Base-by-base conservation (phyloP, 2,113 vertebrate genomes). In the Laticauda colubrina region DNA sequence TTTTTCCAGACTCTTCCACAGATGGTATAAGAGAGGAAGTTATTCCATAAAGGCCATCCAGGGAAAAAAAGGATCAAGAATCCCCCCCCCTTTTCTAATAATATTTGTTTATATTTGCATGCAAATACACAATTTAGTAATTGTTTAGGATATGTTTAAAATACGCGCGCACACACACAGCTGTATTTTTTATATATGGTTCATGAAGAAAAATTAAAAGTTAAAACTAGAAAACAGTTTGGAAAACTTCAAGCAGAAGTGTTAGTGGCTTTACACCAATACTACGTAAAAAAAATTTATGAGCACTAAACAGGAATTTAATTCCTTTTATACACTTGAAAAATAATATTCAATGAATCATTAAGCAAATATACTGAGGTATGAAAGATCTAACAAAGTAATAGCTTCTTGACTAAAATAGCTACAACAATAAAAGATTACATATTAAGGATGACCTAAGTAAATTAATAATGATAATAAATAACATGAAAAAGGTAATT, bases 141-240 rank as follows among this genome's bases (percentile, higher is more conserved):
- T 81, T 43, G 34, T 81, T 81, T 81, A 18, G 1, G 15, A 23
- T 43, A 21, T 3, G 15, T 81, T 39, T 39, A 81, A 39, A 39
- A 34, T 69, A 43, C 75, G 39, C 0, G 1, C 0, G 39, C 1
- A 0, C 0, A 9, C 3, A 81, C 75, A 81, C 7, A 21, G 43
- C 8, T 81, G 43, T 81, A 81, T 81, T 81, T 21, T 51, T 81
- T 21, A 7, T 43, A 39, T 39, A 81, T 81, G 8, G 75, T 18
- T 34, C 64, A 75, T 18, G n/a, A 75, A 75, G 64, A 75, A 34
- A 75, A 75, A 34, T 6, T 14, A 69, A 15, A 64, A 69, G 15
- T 69, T 15, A 34, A 75, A 75, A 18, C 64, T 15, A 75, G 34
- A 21, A 81, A 75, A 75, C 34, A 39, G 14, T 81, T 81, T 39